Percentiles rank a stretch among this genome's conserved stretches.
These are phyloP conservation scores for Pogonus chalceus DNA, from an alignment of 1,140 invertebrate genomes.

Conservation along the genomic window DNA sequence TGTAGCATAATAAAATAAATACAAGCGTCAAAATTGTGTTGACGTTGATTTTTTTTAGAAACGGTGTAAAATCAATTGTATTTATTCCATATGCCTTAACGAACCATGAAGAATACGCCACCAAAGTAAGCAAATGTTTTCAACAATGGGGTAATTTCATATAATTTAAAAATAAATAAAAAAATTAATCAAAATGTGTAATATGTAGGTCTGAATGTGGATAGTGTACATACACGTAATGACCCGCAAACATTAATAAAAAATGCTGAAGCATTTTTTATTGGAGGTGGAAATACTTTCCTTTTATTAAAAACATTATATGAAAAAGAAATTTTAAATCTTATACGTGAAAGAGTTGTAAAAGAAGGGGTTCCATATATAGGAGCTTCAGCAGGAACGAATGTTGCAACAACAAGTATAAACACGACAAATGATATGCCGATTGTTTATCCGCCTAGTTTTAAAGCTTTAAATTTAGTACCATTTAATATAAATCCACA, in stretches of 20 bases:
- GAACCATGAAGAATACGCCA: constrained; percentile 56
- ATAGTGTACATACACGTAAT: constrained; percentile 49
- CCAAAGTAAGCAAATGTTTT: constrained; percentile 49
- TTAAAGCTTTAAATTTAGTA: constrained; percentile 60
- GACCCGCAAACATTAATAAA: constrained; percentile 47
- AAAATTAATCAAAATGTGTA: constrained; percentile 16
- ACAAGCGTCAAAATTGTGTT: constrained; percentile 16
- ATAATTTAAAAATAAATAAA: constrained; percentile 10
- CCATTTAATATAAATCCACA: constrained; percentile 83
- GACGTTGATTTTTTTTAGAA: constrained; percentile 37
- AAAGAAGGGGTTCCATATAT: constrained; percentile 61
- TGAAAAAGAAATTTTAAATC: constrained; percentile 52
- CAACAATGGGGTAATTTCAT: constrained; percentile 45
- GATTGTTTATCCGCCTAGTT: constrained; percentile 63
- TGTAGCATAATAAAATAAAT: constrained; percentile 25
- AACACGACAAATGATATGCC: constrained; percentile 82
- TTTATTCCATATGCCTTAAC: constrained; percentile 69
- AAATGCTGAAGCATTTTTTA: constrained; percentile 57
- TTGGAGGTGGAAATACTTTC: constrained; percentile 79
- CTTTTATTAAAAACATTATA: constrained; percentile 60
- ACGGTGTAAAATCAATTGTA: constrained; percentile 51
- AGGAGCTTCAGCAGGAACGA: constrained; percentile 72
- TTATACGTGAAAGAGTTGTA: constrained; percentile 52
- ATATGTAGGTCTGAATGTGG: constrained; percentile 41
- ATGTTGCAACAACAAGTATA: constrained; percentile 69